A percentile compares a stretch with the other conserved stretches of the same genome.
phyloP scores from a whole-genome alignment of 2,113 vertebrate species.

The Vulpes vulpes region DNA sequence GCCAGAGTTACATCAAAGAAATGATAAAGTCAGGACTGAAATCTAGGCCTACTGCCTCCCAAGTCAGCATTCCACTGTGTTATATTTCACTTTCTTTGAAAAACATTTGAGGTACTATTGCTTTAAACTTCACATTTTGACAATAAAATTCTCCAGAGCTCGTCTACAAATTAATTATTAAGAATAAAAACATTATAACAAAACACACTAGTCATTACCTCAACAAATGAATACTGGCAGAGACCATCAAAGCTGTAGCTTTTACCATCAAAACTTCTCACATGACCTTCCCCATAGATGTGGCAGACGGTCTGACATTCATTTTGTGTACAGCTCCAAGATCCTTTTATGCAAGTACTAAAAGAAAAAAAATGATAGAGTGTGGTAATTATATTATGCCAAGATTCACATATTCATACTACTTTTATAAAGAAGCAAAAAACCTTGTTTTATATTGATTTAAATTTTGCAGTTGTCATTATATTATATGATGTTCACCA shows the following conservation, averaged over 20 bases:
- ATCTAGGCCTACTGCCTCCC: not conserved
- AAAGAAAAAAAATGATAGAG: not conserved
- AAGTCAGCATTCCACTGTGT: not conserved
- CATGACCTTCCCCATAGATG: conserved; percentile 85
- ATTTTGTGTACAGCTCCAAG: conserved; percentile 83
- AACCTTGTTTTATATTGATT: not conserved
- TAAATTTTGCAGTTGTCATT: not conserved
- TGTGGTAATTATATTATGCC: not conserved
- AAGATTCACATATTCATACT: not conserved
- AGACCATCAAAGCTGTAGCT: conserved; percentile 85
- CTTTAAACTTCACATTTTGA: not conserved
- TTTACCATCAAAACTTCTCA: conserved; percentile 82
- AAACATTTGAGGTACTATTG: not conserved
- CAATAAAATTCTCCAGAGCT: not conserved
- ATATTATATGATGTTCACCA: not conserved
- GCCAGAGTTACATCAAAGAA: not conserved
- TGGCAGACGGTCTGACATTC: conserved; percentile 83
- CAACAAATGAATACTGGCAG: conserved; percentile 85
- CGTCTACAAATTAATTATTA: not conserved
- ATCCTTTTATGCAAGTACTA: conserved; percentile 83
- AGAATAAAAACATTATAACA: not conserved
- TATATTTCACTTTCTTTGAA: not conserved
- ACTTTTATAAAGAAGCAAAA: conserved; percentile 34
- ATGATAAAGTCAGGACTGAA: not conserved
- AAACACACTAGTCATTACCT: conserved; percentile 76